Conservation (phyloP, 2,113 vertebrate species). For the Setophaga petechia region DNA sequence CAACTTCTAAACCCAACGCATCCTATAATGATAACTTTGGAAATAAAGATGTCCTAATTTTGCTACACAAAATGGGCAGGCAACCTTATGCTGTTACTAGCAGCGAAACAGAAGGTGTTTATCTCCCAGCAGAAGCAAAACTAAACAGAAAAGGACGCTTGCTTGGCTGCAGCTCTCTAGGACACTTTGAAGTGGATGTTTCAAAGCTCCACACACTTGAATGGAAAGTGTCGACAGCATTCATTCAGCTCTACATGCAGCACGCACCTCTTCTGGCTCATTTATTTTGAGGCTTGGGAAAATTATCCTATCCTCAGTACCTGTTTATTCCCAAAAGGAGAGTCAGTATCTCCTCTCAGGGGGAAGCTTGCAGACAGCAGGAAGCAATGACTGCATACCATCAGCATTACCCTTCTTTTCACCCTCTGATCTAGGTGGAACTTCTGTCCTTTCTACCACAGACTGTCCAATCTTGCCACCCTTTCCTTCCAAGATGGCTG, state of each 20-base stretch:
- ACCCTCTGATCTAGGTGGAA: neutral
- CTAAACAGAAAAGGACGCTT: neutral
- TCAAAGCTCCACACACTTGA: neutral
- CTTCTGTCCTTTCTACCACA: neutral
- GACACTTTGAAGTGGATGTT: neutral
- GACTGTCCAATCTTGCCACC: neutral
- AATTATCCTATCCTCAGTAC: neutral
- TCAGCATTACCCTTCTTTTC: neutral
- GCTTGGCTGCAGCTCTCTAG: neutral
- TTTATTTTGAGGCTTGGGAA: neutral
- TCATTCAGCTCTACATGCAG: neutral
- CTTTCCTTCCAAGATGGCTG: neutral
- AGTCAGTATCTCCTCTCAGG: neutral
- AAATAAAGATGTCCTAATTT: neutral
- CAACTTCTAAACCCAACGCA: neutral
- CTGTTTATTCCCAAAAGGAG: neutral
- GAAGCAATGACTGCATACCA: fast-evolving
- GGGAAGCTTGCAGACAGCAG: neutral
- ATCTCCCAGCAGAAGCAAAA: neutral
- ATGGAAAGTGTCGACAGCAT: neutral
- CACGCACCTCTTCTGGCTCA: neutral
- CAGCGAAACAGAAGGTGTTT: neutral
- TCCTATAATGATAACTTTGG: neutral
- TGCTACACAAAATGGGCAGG: neutral
- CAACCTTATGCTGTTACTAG: neutral